Evolutionary conservation across 53 echinoderm and acorn worm genomes (phyloP).

Genomic region (Actinopyga echinites): DNA sequence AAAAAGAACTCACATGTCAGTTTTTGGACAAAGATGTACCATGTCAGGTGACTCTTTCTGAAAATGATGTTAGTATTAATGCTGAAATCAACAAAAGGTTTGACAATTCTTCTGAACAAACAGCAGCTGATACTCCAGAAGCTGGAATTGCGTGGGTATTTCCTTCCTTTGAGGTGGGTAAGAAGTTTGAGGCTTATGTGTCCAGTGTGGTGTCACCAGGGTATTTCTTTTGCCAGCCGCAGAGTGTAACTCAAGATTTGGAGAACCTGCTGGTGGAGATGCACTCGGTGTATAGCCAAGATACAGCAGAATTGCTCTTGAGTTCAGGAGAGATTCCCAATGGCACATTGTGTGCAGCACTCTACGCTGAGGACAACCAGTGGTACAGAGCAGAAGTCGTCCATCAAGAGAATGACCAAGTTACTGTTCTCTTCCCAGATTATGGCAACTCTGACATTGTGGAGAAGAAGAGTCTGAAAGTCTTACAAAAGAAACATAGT

Average conservation of each 20-base stretch:
- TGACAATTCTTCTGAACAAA: neutral
- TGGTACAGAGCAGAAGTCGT: conserved; percentile 82
- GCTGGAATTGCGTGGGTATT: conserved; percentile 12
- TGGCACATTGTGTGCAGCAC: conserved; percentile 55
- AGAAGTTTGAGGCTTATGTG: conserved; percentile 34
- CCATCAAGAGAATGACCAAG: conserved; percentile 17
- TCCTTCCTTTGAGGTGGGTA: conserved; percentile 10
- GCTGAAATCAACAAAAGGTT: conserved; percentile 47
- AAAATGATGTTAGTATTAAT: conserved; percentile 49
- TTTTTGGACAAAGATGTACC: conserved; percentile 65
- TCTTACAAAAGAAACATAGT: conserved; percentile 29
- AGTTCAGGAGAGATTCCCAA: conserved; percentile 1
- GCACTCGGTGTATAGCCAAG: conserved; percentile 26
- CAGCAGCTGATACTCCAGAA: neutral
- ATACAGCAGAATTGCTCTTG: neutral
- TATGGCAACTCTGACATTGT: conserved; percentile 81
- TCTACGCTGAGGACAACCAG: conserved; percentile 71
- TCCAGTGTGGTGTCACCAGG: conserved; percentile 29
- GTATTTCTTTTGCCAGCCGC: conserved; percentile 66
- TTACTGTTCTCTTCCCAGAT: conserved; percentile 72
- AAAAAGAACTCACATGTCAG: conserved; percentile 64
- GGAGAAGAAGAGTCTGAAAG: conserved; percentile 39
- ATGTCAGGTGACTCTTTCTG: conserved; percentile 56
- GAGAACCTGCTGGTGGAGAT: conserved; percentile 62
- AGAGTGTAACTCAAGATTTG: conserved; percentile 57